Evolutionary conservation across 2,113 vertebrate species (phyloP), one percentile per base, ranked within the genome.

Genomic region (Falcunculus frontatus): DNA sequence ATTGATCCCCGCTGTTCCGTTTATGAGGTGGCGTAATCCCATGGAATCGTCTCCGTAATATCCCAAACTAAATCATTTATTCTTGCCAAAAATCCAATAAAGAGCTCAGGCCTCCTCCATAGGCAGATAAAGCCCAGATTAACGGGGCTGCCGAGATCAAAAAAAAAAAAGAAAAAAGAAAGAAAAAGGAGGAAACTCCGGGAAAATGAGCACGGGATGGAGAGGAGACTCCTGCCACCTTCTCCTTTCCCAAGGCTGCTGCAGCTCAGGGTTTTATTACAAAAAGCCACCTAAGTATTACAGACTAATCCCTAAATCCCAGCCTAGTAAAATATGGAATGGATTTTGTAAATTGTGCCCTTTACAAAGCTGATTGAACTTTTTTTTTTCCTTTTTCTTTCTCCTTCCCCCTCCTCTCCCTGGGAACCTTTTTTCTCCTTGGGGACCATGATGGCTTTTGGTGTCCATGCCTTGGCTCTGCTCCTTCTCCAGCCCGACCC

Each of bases 281-380:
- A 98, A 98, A 98, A 98, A 98, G 97, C 98, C 59, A 97, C 96
- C 97, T 97, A 97, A 98, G 98, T 98, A 98, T 98, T 98, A 97
- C 84, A 97, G 96, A 96, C 98, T 98, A 99, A 99, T 98, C 98
- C 98, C 84, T 98, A 98, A 98, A 98, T 98, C 98, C 98, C 90
- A 90, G 97, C 96, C 98, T 97, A 88, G 97, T 97, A 98, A 98
- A 98, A 98, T 97, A 97, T 98, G 98, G 97, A 98, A 98, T 97
- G 98, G 98, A 98, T 98, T 98, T 96, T 99, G 98, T 98, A 98
- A 98, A 98, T 98, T 97, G 96, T 98, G 98, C 98, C 98, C 98
- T 98, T 99, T 98, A 98, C 98, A 98, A 98, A 99, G 98, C 95
- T 96, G 97, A 98, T 97, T 98, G 97, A 98, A 98, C 98, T 97